Base-by-base conservation (phyloP, 2,888 invertebrate genomes). In the Rambutsinella grinnellia region DNA sequence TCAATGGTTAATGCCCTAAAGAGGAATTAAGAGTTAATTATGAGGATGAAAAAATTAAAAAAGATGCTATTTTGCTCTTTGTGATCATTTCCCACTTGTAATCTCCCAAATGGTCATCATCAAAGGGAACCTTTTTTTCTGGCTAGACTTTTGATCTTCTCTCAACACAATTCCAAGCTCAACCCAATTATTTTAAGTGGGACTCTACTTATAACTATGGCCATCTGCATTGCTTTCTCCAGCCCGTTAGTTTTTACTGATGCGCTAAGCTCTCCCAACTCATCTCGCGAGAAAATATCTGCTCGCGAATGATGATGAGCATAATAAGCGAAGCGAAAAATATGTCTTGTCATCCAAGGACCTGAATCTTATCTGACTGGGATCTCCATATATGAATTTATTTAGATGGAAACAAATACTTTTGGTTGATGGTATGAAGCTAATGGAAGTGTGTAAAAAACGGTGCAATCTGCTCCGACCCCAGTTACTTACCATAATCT, bases 1-100 rank as follows among this genome's bases (percentile, higher is more conserved):
- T 94, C 93, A 79, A 84, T 79, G 53, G 84, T 84, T 60, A 83
- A 76, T 66, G 81, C 80, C 82, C 82, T 83, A 63, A n/a, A 13
- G 49, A 56, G 49, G 69, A 75, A 74, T 66, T 58, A 76, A 74
- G 60, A 78, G 56, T 75, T 75, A 65, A 75, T 78, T 68, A 66
- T 61, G 49, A n/a, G n/a, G n/a, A 63, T 74, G 54, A 62, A 13
- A 44, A 46, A 47, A 65, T 36, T 3, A 6, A 3, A 6, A 36
- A 36, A 36, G 36, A 36, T 13, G n/a, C n/a, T n/a, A n/a, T n/a
- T n/a, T n/a, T n/a, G n/a, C n/a, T n/a, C n/a, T n/a, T n/a, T n/a
- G n/a, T n/a, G n/a, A n/a, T n/a, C n/a, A n/a, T n/a, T n/a, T n/a
- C n/a, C n/a, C n/a, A n/a, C n/a, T n/a, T n/a, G n/a, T n/a, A n/a